These are phyloP conservation scores for Amazona guildingii DNA, from an alignment of 2,113 vertebrate species.

Conservation along the genomic window DNA sequence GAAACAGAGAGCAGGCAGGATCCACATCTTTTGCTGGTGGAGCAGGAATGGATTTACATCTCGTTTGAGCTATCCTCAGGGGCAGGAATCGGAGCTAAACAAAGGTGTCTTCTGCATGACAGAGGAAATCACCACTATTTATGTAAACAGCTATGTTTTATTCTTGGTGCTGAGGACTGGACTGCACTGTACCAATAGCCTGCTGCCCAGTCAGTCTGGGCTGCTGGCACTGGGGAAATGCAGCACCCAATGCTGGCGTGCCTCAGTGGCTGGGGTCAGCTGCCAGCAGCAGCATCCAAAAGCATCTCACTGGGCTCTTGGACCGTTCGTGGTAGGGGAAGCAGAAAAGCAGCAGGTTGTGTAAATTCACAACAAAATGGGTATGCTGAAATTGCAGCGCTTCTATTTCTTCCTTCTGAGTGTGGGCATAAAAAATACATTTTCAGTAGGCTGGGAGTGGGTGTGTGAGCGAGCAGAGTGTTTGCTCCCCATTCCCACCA, in stretches of 20 bases:
- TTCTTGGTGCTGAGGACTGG: not conserved
- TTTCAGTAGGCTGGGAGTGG: conserved; percentile 28
- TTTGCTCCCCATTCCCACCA: conserved; percentile 15
- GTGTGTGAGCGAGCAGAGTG: conserved; percentile 33
- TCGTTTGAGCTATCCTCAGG: not conserved
- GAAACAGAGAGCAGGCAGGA: not conserved
- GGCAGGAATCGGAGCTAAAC: not conserved
- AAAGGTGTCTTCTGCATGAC: not conserved
- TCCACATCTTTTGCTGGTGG: not conserved
- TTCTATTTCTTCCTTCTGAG: conserved; percentile 12
- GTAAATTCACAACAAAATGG: conserved; percentile 4
- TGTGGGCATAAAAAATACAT: not conserved
- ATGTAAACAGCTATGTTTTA: not conserved
- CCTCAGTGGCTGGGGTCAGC: not conserved
- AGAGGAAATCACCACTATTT: not conserved
- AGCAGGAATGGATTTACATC: not conserved
- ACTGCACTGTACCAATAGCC: rapidly evolving
- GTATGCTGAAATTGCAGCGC: not conserved
- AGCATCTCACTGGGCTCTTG: not conserved
- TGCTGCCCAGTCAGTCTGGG: rapidly evolving
- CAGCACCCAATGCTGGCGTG: rapidly evolving
- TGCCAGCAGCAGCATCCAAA: not conserved
- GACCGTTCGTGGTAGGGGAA: not conserved
- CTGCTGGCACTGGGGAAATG: rapidly evolving
- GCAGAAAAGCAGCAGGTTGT: not conserved